Evolutionary conservation across 2,113 vertebrate species (phyloP), one percentile per base, ranked within the genome.

Genomic region (Heptranchias perlo): DNA sequence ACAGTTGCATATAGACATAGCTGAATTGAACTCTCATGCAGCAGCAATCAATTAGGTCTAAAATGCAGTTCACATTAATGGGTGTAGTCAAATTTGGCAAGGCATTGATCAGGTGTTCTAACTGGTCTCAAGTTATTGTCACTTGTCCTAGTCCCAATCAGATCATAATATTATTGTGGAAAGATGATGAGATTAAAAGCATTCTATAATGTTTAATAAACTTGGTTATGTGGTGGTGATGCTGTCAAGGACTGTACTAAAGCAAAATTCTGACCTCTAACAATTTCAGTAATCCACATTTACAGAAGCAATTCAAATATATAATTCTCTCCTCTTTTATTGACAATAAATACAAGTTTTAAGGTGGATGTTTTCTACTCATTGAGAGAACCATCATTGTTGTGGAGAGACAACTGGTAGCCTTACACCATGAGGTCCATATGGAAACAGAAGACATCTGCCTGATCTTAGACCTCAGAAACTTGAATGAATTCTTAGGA

Each of bases 81-180:
- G 6, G 35, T 93, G 18, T 61, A 39, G 13, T 93, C 58, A 62
- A 61, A 64, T 21, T 62, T 93, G 89, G 16, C 58, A 93, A 58
- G 14, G 23, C 89, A 62, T 93, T 39, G 31, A 93, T 62, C 89
- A 93, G 18, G 6, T 62, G n/a, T 93, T 39, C 14, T 93, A 93
- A 93, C 89, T 62, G 61, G 89, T n/a, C n/a, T 93, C 89, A 62
- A n/a, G n/a, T 62, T 93, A 21, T n/a, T n/a, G 28, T 62, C 58
- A 93, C n/a, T 93, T 62, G 61, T 3, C 35, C 58, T n/a, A 39
- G 10, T 62, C 61, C 58, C 35, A 39, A 62, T 62, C 35, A 1
- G n/a, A n/a, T n/a, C 54, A n/a, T 61, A n/a, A 61, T 61, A 62
- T 64, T 62, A 23, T 39, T 39, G 10, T 64, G 58, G 58, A 62